Base-by-base conservation (phyloP, 2,113 vertebrate species). In the Trematocara macrostoma region DNA sequence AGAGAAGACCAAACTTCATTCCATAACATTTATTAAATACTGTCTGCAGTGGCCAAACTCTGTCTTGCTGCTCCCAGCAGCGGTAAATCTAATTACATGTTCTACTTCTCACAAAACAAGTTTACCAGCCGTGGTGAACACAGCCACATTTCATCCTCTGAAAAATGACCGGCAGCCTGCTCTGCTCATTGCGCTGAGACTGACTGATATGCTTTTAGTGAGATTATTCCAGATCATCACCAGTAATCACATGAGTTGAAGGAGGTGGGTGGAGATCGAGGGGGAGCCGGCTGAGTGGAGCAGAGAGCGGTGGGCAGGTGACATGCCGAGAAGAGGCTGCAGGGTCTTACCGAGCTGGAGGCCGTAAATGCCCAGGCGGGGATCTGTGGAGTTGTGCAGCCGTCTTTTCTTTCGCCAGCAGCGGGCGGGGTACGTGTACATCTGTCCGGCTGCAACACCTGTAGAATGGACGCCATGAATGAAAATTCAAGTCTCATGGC, bases 341-440 rank as follows among this genome's bases (percentile, higher is more conserved):
- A 9, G 3, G 52, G 38, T 95, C 97, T 94, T 95, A 99, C 98
- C 97, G 29, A 98, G 97, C 90, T 98, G 97, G 59, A 99, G 97
- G 10, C 95, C 98, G 61, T 98, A 96, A 86, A 99, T 96, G 81
- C 98, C 97, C 89, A 99, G 95, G 74, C 97, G 97, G 26, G 98
- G 97, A 84, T 99, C 98, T 82, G 97, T 97, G 61, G 97, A 94
- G 3, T 97, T 97, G 91, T 98, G 97, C 85, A 98, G 96, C 91
- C 98, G 96, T 92, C 98, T 97, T 95, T 99, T 99, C 95, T 99
- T 99, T 55, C 98, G 97, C 98, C 98, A 99, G 95, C 98, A 99
- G 86, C 98, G 98, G 84, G 98, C 98, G n/a, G 98, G 98, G 90
- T 99, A 99, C 0, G 98, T 98, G 91, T 99, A 99, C 88, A 99